Base-by-base conservation (phyloP, 2,888 invertebrate species). In the Diloba caeruleocephala region DNA sequence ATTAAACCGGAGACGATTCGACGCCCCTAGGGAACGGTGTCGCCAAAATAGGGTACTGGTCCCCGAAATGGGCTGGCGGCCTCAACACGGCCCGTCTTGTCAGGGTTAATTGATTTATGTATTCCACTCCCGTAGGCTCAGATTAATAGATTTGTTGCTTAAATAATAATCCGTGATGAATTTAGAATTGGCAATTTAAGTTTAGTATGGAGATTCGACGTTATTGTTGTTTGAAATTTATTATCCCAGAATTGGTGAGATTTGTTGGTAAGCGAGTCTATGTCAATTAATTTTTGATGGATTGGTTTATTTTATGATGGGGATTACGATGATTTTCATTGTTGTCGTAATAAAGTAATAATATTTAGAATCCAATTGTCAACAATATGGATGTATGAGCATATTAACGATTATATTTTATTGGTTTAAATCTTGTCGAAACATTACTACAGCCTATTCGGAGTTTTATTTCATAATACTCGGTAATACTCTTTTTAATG, bases 31-130 rank as follows among this genome's bases (percentile, higher is more conserved):
- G 85, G 77, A 78, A 77, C 78, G 76, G 76, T 88, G 87, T 88
- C 84, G 78, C 82, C 82, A 74, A 84, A 88, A 88, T 85, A 79
- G 85, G 84, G 78, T 82, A 74, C 77, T 77, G 82, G 83, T 83
- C 80, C 70, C 80, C 76, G 81, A 84, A 89, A 86, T 88, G 84
- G 87, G 87, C 82, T 76, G 74, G 79, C 76, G 81, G 81, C 80
- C 89, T 82, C 86, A 85, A 85, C 89, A 87, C 86, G 85, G 76
- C 78, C 77, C 82, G 81, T 78, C 88, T 87, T 90, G 90, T 91
- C 78, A 79, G 72, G 74, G 76, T 82, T 91, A 92, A 91, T 92
- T 92, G 90, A 91, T 90, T 92, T 90, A 87, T 87, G 85, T 87
- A 85, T 80, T 82, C 83, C 78, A 69, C 78, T 78, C 78, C 81